Conservation (phyloP, 2,797 vertebrate genomes). For the Neosilurus hyrtlii region DNA sequence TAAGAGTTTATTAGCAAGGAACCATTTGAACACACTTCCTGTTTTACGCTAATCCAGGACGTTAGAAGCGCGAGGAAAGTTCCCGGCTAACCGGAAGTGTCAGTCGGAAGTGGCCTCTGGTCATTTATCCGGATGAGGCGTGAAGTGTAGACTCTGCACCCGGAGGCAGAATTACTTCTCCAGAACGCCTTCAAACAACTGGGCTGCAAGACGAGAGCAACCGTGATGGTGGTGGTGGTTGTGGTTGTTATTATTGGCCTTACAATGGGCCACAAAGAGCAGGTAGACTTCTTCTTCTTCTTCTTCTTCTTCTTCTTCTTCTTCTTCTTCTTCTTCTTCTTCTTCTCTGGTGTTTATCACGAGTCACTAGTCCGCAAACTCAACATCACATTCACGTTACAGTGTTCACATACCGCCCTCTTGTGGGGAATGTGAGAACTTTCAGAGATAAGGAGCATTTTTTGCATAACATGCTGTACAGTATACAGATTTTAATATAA, state of each 20-base stretch:
- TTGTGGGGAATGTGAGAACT: constrained; percentile 59
- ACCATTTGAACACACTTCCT: constrained; percentile 72
- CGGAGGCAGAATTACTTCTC: constrained; percentile 2
- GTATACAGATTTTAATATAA: too few relatives aligned
- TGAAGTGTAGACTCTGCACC: constrained; percentile 44
- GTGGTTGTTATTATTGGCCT: not conserved
- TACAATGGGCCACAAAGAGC: too few relatives aligned
- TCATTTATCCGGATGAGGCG: constrained; percentile 38
- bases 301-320: too few relatives aligned
- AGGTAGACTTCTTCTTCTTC: too few relatives aligned
- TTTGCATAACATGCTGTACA: not conserved
- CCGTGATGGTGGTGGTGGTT: not conserved
- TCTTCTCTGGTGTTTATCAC: not conserved
- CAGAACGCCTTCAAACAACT: too few relatives aligned
- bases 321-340: too few relatives aligned
- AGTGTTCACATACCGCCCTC: constrained; percentile 70
- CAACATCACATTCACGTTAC: not conserved
- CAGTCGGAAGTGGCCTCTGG: not conserved
- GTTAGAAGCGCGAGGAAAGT: constrained; percentile 67
- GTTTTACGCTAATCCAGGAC: constrained; percentile 51
- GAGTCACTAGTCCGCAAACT: not conserved
- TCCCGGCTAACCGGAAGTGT: constrained; percentile 58
- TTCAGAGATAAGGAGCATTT: too few relatives aligned
- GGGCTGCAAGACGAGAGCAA: not conserved
- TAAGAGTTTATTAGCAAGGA: constrained; percentile 73